These are phyloP conservation scores for Watsonalla binaria DNA, from an alignment of 2,888 invertebrate genomes.

Conservation along the genomic window DNA sequence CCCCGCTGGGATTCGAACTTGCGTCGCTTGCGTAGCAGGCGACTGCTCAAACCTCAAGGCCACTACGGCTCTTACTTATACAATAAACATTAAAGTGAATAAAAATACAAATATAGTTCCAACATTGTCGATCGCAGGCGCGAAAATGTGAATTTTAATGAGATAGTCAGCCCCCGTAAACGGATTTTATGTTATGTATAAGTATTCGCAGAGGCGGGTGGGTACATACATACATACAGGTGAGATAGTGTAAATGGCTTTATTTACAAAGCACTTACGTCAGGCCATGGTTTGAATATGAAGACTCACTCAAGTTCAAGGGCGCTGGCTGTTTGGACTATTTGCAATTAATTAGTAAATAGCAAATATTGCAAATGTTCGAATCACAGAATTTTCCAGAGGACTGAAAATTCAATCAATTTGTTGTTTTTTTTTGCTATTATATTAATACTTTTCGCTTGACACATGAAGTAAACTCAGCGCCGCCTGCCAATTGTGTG, in stretches of 20 bases:
- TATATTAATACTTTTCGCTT: constrained; percentile 9
- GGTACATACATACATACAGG: constrained; percentile 22
- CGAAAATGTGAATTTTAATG: constrained; percentile 21
- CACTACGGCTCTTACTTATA: too few relatives aligned
- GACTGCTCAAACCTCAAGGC: too few relatives aligned
- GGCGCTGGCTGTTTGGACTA: constrained; percentile 33
- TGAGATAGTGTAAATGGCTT: constrained; percentile 52
- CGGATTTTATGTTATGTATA: constrained; percentile 19
- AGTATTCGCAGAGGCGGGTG: constrained; percentile 37
- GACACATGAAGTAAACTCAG: constrained; percentile 10
- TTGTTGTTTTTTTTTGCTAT: constrained; percentile 4
- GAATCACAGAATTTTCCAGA: background rate
- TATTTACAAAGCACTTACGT: constrained; percentile 68
- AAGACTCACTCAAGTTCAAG: constrained; percentile 66
- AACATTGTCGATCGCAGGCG: constrained; percentile 7
- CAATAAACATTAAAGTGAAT: too few relatives aligned
- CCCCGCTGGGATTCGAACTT: too few relatives aligned
- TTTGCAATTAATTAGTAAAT: constrained; percentile 1
- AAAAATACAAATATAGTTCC: too few relatives aligned
- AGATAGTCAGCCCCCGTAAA: constrained; percentile 9
- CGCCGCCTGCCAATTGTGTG: constrained; percentile 36
- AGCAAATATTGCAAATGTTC: background rate
- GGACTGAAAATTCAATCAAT: background rate
- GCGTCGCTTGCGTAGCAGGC: too few relatives aligned
- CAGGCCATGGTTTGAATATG: constrained; percentile 36